A percentile compares a stretch with the other conserved stretches of the same genome.
Evolutionary conservation across 1,140 invertebrate genomes (phyloP).

Genomic region (Teleopsis dalmanni): DNA sequence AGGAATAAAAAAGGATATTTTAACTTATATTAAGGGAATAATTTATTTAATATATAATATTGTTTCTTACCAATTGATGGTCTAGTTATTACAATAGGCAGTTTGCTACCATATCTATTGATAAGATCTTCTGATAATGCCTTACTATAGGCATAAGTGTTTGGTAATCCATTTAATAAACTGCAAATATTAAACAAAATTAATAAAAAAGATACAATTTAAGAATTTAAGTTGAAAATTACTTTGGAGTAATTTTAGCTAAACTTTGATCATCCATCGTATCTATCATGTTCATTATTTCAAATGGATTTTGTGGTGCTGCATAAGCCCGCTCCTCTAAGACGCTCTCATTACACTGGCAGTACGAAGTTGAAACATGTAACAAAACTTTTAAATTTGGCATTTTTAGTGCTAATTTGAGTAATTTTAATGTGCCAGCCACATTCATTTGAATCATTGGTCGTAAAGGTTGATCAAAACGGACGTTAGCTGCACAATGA

Average conservation of each 20-base stretch:
- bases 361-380: slow-evolving; percentile 77
- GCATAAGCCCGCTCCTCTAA: slow-evolving; percentile 63
- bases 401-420: slow-evolving; percentile 62
- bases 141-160: slow-evolving; percentile 76
- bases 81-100: slow-evolving; percentile 62
- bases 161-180: slow-evolving; percentile 63
- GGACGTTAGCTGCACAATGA: slow-evolving; percentile 84
- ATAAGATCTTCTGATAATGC: slow-evolving; percentile 65
- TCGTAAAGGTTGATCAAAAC: slow-evolving; percentile 81
- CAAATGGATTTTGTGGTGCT: slow-evolving; percentile 63
- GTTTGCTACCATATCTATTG: slow-evolving; percentile 49
- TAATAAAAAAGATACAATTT: slow-evolving; percentile 1
- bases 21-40: no score
- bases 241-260: slow-evolving; percentile 64
- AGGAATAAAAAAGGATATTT: no score
- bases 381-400: slow-evolving; percentile 62
- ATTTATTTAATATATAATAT: no score
- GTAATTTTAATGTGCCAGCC: slow-evolving; percentile 55
- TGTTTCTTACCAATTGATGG: slow-evolving; percentile 69
- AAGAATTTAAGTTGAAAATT: slow-evolving; percentile 21
- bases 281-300: slow-evolving; percentile 64
- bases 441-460: slow-evolving; percentile 62
- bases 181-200: slow-evolving; percentile 42
- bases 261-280: slow-evolving; percentile 69
- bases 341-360: slow-evolving; percentile 61